phyloP scores from a whole-genome alignment of 1,140 invertebrate genomes.

The Hylyphantes graminicola region DNA sequence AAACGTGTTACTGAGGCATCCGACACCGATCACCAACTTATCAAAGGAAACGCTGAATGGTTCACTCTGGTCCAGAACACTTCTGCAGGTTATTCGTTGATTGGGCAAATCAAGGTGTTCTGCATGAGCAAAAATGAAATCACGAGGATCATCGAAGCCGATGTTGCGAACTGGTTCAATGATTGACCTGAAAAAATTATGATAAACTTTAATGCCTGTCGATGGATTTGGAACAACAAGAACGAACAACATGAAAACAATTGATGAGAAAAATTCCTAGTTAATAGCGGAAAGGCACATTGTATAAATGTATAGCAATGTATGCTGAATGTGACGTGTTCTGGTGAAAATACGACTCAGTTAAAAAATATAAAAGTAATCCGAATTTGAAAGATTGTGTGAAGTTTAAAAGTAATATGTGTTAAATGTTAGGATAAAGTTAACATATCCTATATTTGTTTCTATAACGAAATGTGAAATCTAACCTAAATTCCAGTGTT shows the following conservation, averaged over 20 bases:
- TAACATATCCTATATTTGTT: no score
- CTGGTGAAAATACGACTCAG: no score
- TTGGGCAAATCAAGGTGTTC: constrained; percentile 64
- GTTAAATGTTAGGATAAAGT: no score
- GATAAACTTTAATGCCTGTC: no score
- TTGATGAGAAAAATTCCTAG: no score
- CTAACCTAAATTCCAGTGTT: constrained; percentile 61
- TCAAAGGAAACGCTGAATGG: constrained; percentile 66
- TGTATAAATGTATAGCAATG: no score
- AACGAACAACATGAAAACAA: no score
- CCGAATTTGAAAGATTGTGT: not conserved
- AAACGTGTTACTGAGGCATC: constrained; percentile 69
- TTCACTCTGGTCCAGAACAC: constrained; percentile 8
- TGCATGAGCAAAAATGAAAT: constrained; percentile 68
- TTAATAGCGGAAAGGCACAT: no score
- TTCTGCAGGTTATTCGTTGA: constrained; percentile 58
- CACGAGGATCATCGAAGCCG: constrained; percentile 66
- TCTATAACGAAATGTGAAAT: not conserved
- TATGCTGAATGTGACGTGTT: no score
- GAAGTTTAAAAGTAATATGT: constrained; percentile 10
- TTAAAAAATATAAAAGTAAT: no score
- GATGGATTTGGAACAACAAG: no score
- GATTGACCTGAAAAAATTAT: constrained; percentile 66
- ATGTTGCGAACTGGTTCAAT: constrained; percentile 69
- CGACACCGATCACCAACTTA: constrained; percentile 69